Evolutionary conservation across 2,113 vertebrate species (phyloP), one percentile per base, ranked within the genome.

Genomic region (Herpailurus yagouaroundi): DNA sequence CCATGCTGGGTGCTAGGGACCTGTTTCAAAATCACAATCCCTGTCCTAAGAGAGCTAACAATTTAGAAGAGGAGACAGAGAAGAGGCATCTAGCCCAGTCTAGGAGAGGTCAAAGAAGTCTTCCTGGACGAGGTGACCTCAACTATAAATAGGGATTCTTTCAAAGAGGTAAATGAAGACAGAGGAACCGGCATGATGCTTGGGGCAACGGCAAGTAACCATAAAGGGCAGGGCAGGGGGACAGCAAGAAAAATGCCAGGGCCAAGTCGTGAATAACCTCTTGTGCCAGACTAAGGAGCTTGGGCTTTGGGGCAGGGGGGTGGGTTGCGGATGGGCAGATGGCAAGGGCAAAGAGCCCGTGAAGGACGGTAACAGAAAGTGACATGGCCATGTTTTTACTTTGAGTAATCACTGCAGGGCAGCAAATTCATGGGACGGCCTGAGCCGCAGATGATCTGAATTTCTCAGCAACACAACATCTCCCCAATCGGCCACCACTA

Each of bases 81-180:
- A 68, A 66, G 25, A 63, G 48, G 21, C 31, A 36, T 45, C 52
- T 82, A 73, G 45, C 33, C 10, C 60, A n/a, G 29, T 79, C 74
- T 25, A 93, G 69, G 52, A 52, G 74, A 91, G 6, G 18, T 81
- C 90, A 91, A 52, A 71, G 89, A 84, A 79, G 93, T 6, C 52
- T 91, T 84, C 19, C 68, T 19, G n/a, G 64, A 92, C 6, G 55
- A 83, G 9, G 27, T 83, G 45, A 71, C 69, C 86, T 96, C 12
- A 63, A 21, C 29, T 69, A 41, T 16, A 15, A 48, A 41, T 3
- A 13, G 55, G 52, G 86, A 93, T 85, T 87, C 60, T 86, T 80
- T 91, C 57, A 73, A 79, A 69, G 50, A 87, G 66, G 57, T 52
- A n/a, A 68, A 15, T 25, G 33, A 77, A 57, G 55, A 36, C 79